A percentile compares a stretch with the other conserved stretches of the same genome.
Evolutionary conservation across 2,113 vertebrate species (phyloP).

Genomic region (Xenus cinereus): DNA sequence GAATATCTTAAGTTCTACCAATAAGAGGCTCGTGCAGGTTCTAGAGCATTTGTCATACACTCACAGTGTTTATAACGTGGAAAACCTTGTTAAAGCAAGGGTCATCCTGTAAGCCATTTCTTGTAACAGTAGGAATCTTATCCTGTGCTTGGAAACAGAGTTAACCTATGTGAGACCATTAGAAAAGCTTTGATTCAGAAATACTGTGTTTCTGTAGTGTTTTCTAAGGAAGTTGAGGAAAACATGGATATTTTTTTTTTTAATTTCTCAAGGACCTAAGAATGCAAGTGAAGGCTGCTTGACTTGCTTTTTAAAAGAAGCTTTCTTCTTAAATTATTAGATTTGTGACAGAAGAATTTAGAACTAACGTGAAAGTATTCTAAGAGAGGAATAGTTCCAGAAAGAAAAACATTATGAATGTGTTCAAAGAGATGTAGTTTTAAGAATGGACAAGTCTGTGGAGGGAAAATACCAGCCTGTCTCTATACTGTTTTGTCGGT

Average conservation of each 20-base stretch:
- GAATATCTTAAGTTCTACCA: not conserved
- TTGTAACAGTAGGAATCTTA: not conserved
- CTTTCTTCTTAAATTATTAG: not conserved
- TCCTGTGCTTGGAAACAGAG: not conserved
- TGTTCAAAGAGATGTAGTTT: not conserved
- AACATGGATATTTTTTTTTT: accelerated
- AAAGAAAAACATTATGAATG: not conserved
- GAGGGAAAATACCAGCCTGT: not conserved
- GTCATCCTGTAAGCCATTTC: not conserved
- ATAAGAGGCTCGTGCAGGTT: not conserved
- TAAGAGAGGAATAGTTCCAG: not conserved
- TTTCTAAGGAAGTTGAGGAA: not conserved
- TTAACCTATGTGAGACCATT: not conserved
- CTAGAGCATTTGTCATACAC: not conserved
- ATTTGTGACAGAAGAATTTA: too few species aligned
- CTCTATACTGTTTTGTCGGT: not conserved
- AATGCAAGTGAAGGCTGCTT: not conserved
- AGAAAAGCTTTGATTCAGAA: not conserved
- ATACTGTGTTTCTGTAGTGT: not conserved
- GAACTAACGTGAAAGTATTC: too few species aligned
- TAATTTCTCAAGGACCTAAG: not conserved
- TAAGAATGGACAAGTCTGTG: not conserved
- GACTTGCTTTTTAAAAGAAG: not conserved
- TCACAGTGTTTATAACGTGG: not conserved
- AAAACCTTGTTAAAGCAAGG: not conserved